Base-by-base conservation (phyloP, 2,888 invertebrate species). In the Cephus rjabovi region DNA sequence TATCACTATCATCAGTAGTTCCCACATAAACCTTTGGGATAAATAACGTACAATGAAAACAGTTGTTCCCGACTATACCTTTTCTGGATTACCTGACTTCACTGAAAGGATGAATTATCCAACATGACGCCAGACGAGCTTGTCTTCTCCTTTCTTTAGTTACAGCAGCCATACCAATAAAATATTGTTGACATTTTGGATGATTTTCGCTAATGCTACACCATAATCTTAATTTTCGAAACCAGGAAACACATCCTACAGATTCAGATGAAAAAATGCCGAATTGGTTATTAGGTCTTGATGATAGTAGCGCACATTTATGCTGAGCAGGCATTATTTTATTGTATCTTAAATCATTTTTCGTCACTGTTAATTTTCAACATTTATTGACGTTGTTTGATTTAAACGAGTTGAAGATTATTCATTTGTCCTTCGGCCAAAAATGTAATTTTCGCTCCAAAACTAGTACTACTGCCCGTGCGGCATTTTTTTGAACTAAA, bases 61-160 rank as follows among this genome's bases (percentile, higher is more conserved):
- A 9, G 56, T n/a, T 37, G 6, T 34, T 81, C 69, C 35, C 1
- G 71, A 78, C 71, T n/a, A 74, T 75, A 12, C 68, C 30, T 69
- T 30, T 69, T 56, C 56, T 56, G 11, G 4, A 37, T 9, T 81
- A 86, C 88, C 86, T 86, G 76, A 80, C 68, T 12, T 79, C 79
- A 77, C 90, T 90, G 70, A 89, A 90, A 2, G 91, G 91, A 84
- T 91, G 91, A 79, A 91, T 82, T 71, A 90, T 86, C 90, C 90
- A 90, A 83, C 82, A 86, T 73, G 86, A 75, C 69, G 81, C 79
- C 23, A 80, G 74, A 12, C 74, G 77, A 35, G 71, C 75, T 33
- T 90, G 90, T 12, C 86, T 84, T 74, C 76, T 84, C 81, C 80
- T 87, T 82, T 91, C 90, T 12, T 84, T 86, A 4, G 77, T 81